Base-by-base conservation (phyloP, 2,888 invertebrate species). In the Latheticus oryzae region DNA sequence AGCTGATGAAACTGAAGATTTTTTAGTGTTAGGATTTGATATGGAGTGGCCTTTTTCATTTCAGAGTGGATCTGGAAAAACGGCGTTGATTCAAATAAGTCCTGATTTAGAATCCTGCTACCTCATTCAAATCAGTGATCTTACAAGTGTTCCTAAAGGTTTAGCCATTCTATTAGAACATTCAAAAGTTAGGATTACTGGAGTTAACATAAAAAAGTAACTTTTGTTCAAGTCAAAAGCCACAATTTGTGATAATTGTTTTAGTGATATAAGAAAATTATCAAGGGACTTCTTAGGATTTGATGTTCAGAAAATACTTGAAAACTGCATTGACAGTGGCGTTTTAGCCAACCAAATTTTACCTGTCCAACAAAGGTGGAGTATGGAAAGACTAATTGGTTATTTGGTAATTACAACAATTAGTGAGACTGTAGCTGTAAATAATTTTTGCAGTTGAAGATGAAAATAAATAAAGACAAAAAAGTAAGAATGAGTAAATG, bases 21-120 rank as follows among this genome's bases (percentile, higher is more conserved):
- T 78, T 11, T 74, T 85, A 23, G 81, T 84, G 2, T 73, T 87
- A 58, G 86, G 87, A 2, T 87, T 87, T 68, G 87, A 87, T 69
- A 78, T 86, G 74, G 87, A 87, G 72, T 87, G 87, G 87, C 85
- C 86, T 2, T 86, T 86, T 66, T 81, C 76, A 51, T 86, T 82
- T 67, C 77, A 83, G 75, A 83, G 82, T 0, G 85, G 85, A 2
- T 76, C 83, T 12, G 85, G 83, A 1, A 85, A 82, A 75, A 82
- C 84, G 0, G 82, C 87, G 0, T 78, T 87, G 1, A 84, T 85
- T 37, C 87, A 87, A 75, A 79, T 87, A 37, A 85, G 86, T 68
- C 77, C 82, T 1, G 83, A 84, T 66, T 75, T 83, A 4, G 79
- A 83, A 8, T 75, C 81, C 33, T 87, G 86, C 66, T 82, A 84